phyloP scores from a whole-genome alignment of 2,113 vertebrate genomes.

The Xiphorhynchus elegans region DNA sequence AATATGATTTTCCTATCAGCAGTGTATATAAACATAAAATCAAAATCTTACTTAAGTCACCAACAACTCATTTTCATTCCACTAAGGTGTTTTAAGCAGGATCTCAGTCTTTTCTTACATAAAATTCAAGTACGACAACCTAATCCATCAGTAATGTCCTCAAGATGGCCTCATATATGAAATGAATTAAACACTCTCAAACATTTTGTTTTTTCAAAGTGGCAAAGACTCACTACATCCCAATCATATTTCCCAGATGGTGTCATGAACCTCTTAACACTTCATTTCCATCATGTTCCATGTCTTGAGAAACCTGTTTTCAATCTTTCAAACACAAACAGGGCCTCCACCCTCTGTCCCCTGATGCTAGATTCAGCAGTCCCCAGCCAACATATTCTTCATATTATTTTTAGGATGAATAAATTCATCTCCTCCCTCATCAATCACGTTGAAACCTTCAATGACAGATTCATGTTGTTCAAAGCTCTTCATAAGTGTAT shows the following conservation, averaged over 20 bases:
- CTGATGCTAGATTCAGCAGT: conserved; percentile 2
- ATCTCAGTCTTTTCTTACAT: not conserved
- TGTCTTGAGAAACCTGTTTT: conserved; percentile 53
- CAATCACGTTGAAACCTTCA: not conserved
- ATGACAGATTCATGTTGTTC: conserved; percentile 26
- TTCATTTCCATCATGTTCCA: conserved; percentile 55
- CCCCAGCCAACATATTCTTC: conserved; percentile 39
- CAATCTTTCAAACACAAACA: conserved; percentile 59
- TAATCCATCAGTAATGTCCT: conserved; percentile 41
- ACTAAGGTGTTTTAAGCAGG: not conserved
- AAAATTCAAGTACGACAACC: conserved; percentile 15
- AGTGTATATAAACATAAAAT: not conserved
- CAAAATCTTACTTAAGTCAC: not conserved
- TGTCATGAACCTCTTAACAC: conserved; percentile 62
- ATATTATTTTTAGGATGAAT: conserved; percentile 38
- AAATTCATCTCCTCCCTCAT: conserved; percentile 56
- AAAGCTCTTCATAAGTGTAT: not conserved
- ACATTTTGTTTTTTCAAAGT: conserved; percentile 50
- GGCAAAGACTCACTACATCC: conserved; percentile 46
- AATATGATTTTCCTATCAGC: not conserved
- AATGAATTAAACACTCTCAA: conserved; percentile 41
- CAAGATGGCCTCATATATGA: conserved; percentile 44
- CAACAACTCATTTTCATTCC: not conserved
- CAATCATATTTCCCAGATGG: conserved; percentile 61
- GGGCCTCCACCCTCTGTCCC: conserved; percentile 30